Evolutionary conservation across 2,888 invertebrate genomes (phyloP).

Genomic region (Poecilobothrus nobilitatus): DNA sequence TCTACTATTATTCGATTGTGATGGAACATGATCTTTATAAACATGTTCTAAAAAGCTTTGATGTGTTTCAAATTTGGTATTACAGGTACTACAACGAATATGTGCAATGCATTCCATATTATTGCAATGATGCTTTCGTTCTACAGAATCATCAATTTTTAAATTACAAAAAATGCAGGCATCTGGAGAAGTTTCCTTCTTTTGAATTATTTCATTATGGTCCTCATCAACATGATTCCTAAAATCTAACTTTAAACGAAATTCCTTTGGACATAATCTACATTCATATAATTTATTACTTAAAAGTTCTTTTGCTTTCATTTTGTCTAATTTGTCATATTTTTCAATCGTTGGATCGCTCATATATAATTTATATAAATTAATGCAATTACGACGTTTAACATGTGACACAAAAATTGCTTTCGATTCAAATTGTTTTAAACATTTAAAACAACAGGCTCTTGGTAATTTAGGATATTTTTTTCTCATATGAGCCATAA

Average conservation of each 20-base stretch:
- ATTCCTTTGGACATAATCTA: conserved; percentile 40
- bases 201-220: conserved; percentile 39
- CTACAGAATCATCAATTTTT: conserved; percentile 40
- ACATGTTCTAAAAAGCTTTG: conserved; percentile 43
- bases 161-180: conserved; percentile 41
- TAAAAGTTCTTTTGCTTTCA: conserved; percentile 42
- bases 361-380: conserved; percentile 39
- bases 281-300: conserved; percentile 44
- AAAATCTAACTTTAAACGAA: conserved; percentile 42
- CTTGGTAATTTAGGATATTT: conserved; percentile 40
- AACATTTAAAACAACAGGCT: conserved; percentile 43
- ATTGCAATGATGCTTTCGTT: conserved; percentile 43
- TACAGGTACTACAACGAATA: conserved; percentile 42
- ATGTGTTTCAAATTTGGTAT: conserved; percentile 41
- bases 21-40: conserved; percentile 37
- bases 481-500: conserved; percentile 45
- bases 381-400: conserved; percentile 43
- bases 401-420: conserved; percentile 44
- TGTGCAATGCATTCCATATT: conserved; percentile 44
- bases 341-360: conserved; percentile 28
- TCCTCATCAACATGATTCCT: conserved; percentile 43
- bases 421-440: conserved; percentile 43
- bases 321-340: conserved; percentile 28
- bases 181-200: conserved; percentile 39
- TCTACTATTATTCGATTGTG: conserved; percentile 3